These are phyloP conservation scores for Serrognathus titanus DNA, from an alignment of 2,888 invertebrate genomes.

Conservation along the genomic window DNA sequence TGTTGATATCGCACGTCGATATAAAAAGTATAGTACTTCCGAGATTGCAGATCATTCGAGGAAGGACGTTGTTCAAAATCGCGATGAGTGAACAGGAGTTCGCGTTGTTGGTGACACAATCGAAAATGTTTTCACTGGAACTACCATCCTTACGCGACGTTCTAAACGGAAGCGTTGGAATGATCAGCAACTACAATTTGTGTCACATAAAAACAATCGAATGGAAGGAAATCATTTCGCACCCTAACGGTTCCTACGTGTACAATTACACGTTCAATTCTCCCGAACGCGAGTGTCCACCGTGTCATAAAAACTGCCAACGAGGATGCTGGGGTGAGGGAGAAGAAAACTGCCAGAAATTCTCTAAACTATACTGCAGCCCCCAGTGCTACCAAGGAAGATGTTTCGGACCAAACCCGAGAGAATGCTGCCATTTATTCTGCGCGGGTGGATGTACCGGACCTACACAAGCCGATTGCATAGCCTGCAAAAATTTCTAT, in stretches of 20 bases:
- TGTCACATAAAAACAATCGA: constrained; percentile 91
- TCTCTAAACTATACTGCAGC: constrained; percentile 90
- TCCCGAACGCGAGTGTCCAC: constrained; percentile 76
- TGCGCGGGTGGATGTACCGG: constrained; percentile 97
- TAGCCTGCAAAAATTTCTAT: constrained; percentile 93
- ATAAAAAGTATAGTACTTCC: constrained; percentile 82
- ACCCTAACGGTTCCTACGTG: constrained; percentile 65
- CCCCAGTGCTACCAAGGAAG: constrained; percentile 92
- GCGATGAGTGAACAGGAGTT: constrained; percentile 80
- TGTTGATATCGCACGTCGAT: constrained; percentile 90
- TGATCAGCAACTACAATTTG: constrained; percentile 90
- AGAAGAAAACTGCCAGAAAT: constrained; percentile 87
- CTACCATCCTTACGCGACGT: constrained; percentile 88
- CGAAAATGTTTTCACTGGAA: constrained; percentile 81
- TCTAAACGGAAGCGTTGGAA: constrained; percentile 84
- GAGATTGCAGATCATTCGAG: constrained; percentile 88
- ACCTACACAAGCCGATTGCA: constrained; percentile 89
- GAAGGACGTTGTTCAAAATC: constrained; percentile 84
- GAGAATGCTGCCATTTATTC: constrained; percentile 94
- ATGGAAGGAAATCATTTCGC: constrained; percentile 92
- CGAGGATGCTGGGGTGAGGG: constrained; percentile 97
- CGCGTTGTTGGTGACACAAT: constrained; percentile 81
- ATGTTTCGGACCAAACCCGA: constrained; percentile 88
- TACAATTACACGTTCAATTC: constrained; percentile 82
- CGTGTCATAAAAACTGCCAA: constrained; percentile 74